Evolutionary conservation across 2,113 vertebrate species (phyloP).

Genomic region (Progne subis): DNA sequence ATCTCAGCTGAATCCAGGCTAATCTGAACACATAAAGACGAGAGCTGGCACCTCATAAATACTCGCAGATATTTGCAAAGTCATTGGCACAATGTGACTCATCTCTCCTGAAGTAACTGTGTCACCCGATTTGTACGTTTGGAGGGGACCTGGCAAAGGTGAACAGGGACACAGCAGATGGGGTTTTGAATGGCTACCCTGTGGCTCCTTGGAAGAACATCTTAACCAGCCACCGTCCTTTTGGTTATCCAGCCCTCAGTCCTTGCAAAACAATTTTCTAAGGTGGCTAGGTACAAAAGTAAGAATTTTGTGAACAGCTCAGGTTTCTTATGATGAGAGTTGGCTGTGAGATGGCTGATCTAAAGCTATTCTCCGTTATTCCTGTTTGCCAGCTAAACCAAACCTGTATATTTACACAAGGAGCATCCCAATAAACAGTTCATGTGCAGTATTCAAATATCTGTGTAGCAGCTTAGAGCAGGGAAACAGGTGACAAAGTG

Average conservation of each 20-base stretch:
- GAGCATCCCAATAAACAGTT: background rate
- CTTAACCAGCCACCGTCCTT: background rate
- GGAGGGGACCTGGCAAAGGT: background rate
- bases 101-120: background rate
- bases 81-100: background rate
- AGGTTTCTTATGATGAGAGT: background rate
- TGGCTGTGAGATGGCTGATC: background rate
- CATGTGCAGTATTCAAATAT: fast-evolving
- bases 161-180: background rate
- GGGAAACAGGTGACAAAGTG: background rate
- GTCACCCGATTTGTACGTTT: background rate
- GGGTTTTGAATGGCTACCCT: background rate
- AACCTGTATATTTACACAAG: background rate
- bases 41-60: background rate
- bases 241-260: background rate
- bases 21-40: background rate
- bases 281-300: background rate
- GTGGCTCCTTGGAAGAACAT: background rate
- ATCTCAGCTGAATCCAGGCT: background rate
- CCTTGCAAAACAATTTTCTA: background rate
- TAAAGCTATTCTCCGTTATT: background rate
- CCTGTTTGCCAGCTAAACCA: background rate
- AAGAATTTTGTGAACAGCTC: background rate
- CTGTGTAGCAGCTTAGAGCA: background rate
- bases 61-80: background rate